These are phyloP conservation scores for Cyanoliseus patagonus DNA, from an alignment of 2,113 vertebrate genomes.

Conservation along the genomic window DNA sequence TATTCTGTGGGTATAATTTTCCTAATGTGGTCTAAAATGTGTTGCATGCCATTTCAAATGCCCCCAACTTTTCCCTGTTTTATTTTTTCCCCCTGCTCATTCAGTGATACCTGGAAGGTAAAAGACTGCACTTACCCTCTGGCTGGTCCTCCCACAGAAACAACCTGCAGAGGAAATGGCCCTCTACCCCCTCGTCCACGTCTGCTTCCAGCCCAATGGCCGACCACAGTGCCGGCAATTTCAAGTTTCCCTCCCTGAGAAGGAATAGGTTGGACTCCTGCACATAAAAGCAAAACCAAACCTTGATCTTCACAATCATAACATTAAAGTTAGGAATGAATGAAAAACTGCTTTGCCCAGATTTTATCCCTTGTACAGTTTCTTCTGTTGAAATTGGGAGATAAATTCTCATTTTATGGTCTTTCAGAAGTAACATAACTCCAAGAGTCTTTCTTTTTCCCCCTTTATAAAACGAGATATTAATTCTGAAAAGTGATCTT, in stretches of 20 bases:
- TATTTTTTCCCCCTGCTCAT: background rate
- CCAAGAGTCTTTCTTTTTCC: background rate
- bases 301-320: conserved; percentile 48
- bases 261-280: conserved; percentile 88
- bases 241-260: conserved; percentile 96
- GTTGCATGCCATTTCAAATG: background rate
- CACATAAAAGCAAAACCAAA: conserved; percentile 61
- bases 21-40: background rate
- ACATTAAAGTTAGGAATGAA: background rate
- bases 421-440: background rate
- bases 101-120: background rate
- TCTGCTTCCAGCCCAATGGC: conserved; percentile 92
- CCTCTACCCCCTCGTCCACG: conserved; percentile 87
- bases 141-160: conserved; percentile 89
- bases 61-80: background rate
- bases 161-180: conserved; percentile 89
- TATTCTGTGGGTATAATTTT: background rate
- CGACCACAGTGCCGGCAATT: conserved; percentile 95
- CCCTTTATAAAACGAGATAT: background rate
- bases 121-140: conserved; percentile 81
- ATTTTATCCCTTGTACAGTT: background rate
- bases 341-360: background rate
- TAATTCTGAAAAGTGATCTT: background rate
- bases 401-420: background rate
- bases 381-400: background rate